These are phyloP conservation scores for Leptobrachium leishanense DNA, from an alignment of 2,113 vertebrate genomes.

Conservation along the genomic window DNA sequence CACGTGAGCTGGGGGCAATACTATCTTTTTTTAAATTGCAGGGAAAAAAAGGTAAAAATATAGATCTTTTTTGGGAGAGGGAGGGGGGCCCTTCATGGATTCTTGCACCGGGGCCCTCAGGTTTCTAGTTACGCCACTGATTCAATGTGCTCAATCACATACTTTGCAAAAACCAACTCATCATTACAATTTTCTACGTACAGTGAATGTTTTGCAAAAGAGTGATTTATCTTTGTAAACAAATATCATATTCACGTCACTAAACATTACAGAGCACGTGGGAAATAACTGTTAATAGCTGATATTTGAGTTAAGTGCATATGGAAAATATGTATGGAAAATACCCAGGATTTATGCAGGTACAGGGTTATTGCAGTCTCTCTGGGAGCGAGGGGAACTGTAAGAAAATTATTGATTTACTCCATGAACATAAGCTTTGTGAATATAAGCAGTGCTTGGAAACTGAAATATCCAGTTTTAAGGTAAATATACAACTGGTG, in stretches of 20 bases:
- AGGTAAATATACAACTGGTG: neutral
- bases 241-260: constrained; percentile 13
- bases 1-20: too few species aligned
- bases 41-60: too few species aligned
- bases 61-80: too few species aligned
- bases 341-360: constrained; percentile 10
- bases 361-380: neutral
- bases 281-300: constrained; percentile 22
- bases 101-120: too few species aligned
- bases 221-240: constrained; percentile 23
- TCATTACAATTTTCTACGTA: neutral
- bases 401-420: neutral
- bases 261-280: constrained; percentile 20
- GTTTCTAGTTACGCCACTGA: too few species aligned
- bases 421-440: neutral
- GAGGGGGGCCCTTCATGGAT: too few species aligned
- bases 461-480: neutral
- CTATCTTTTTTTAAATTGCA: too few species aligned
- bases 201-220: neutral
- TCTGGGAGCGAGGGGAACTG: neutral
- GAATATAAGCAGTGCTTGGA: neutral
- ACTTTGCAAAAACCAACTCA: neutral
- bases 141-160: neutral
- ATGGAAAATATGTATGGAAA: constrained; percentile 8
- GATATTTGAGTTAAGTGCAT: constrained; percentile 3